Evolutionary conservation across 2,797 vertebrate species (phyloP).

Genomic region (Crypturellus tataupa): DNA sequence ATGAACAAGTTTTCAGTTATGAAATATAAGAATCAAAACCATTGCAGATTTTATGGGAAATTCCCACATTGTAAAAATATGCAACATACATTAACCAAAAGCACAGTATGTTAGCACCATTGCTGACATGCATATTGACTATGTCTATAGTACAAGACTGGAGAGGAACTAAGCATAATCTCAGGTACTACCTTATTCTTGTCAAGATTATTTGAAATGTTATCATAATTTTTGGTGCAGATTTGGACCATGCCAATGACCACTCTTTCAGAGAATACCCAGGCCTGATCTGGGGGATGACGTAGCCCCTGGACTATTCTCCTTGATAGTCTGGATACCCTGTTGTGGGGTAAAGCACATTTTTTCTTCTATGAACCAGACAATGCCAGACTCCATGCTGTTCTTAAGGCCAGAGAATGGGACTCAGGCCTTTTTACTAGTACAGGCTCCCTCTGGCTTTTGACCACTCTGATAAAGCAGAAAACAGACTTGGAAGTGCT

Average conservation of each 20-base stretch:
- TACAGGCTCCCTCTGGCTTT: neutral
- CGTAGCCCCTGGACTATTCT: neutral
- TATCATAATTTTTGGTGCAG: neutral
- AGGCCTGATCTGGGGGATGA: neutral
- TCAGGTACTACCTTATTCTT: neutral
- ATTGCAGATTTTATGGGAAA: neutral
- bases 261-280: neutral
- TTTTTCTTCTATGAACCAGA: neutral
- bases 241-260: neutral
- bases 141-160: neutral
- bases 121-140: neutral
- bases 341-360: neutral
- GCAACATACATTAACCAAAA: neutral
- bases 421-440: neutral
- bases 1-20: neutral
- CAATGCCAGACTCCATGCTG: neutral
- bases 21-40: neutral
- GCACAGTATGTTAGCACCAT: rapidly evolving
- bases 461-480: neutral
- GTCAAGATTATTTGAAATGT: neutral
- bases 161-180: neutral
- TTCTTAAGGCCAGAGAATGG: neutral
- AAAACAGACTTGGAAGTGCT: neutral
- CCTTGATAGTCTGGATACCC: too few relatives aligned
- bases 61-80: neutral